These are phyloP conservation scores for Megalopta genalis DNA, from an alignment of 1,140 invertebrate species.

Conservation along the genomic window DNA sequence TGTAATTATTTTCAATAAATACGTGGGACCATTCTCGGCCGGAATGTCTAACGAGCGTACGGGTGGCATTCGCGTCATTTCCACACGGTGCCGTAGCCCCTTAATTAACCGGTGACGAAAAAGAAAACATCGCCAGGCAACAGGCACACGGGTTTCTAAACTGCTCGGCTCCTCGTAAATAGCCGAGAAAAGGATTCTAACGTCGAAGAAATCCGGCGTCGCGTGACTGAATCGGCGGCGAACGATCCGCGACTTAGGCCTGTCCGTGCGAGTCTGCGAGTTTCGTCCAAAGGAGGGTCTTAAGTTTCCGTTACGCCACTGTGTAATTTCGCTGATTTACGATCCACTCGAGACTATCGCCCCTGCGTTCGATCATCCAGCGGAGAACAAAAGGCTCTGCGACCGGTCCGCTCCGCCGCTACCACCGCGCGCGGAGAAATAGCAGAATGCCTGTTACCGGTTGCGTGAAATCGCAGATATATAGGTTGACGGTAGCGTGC, in stretches of 20 bases:
- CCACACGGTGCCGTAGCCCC: neutral
- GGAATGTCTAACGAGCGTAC: neutral
- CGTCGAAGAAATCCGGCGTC: neutral
- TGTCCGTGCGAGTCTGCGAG: neutral
- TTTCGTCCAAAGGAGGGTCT: constrained; percentile 47
- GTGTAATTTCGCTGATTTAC: constrained; percentile 63
- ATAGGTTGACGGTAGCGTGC: constrained; percentile 30
- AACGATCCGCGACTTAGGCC: no score
- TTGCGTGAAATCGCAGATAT: constrained; percentile 53
- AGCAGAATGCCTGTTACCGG: constrained; percentile 28
- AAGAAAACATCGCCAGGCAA: neutral
- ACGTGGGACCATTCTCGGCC: no score
- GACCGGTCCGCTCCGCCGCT: constrained; percentile 20
- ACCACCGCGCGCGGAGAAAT: constrained; percentile 21
- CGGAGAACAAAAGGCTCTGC: constrained; percentile 60
- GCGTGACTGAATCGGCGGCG: neutral
- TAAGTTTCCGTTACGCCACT: constrained; percentile 61
- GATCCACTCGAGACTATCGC: constrained; percentile 54
- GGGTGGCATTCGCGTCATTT: neutral
- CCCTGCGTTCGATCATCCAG: constrained; percentile 54
- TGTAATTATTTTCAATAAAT: no score
- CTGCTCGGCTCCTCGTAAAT: neutral
- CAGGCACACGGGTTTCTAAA: neutral
- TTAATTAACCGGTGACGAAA: neutral
- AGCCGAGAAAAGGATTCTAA: constrained; percentile 1